phyloP scores from a whole-genome alignment of 2,888 invertebrate species.

The Thecocarcelia acutangulata region DNA sequence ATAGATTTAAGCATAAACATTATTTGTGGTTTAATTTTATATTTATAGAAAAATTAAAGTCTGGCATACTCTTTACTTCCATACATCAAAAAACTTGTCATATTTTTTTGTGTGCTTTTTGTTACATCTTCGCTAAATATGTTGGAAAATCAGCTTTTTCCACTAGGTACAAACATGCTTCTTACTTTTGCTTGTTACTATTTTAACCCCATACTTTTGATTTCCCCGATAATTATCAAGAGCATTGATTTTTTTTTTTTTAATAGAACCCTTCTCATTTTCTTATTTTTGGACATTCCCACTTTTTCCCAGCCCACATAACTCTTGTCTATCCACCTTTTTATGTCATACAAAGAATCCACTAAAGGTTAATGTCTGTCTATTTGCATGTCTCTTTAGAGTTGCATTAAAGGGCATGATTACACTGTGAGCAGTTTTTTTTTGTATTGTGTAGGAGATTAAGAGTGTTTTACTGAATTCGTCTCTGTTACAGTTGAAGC shows the following conservation, averaged over 20 bases:
- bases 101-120: no score
- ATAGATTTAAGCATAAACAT: no score
- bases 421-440: constrained; percentile 62
- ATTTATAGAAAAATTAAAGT: no score
- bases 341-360: constrained; percentile 12
- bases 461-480: constrained; percentile 57
- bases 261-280: background rate
- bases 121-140: no score
- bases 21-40: no score
- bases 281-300: background rate
- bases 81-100: no score
- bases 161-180: no score
- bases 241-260: background rate
- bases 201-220: no score
- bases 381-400: constrained; percentile 64
- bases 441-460: constrained; percentile 43
- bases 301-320: background rate
- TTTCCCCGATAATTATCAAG: no score
- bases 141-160: no score
- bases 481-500: constrained; percentile 25
- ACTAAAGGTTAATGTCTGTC: constrained; percentile 38
- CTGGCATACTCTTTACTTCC: no score
- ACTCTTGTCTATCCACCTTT: background rate
- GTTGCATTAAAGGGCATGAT: constrained; percentile 61
- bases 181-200: no score